Conservation (phyloP, 1,140 invertebrate species). For the Oreohelix idahoensis region DNA sequence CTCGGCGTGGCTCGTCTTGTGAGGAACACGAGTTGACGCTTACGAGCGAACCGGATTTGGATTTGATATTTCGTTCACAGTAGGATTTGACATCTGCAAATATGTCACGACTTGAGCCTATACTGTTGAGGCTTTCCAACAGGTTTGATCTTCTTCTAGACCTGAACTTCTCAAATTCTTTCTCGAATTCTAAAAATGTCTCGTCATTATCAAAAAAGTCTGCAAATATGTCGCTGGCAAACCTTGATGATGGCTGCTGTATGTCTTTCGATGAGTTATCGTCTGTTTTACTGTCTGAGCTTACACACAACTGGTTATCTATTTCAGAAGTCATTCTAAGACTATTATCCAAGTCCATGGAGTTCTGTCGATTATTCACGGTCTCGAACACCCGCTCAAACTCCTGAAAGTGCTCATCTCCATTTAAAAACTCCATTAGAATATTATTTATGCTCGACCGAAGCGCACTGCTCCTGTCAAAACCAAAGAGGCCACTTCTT, state of each 20-base stretch:
- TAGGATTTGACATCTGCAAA: slow-evolving; percentile 63
- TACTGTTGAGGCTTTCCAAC: slow-evolving; percentile 49
- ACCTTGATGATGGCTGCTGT: neutral
- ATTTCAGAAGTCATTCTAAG: slow-evolving; percentile 32
- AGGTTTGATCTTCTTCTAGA: slow-evolving; percentile 55
- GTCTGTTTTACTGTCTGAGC: neutral
- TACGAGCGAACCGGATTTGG: neutral
- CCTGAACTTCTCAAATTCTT: slow-evolving; percentile 65
- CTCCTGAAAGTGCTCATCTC: slow-evolving; percentile 68
- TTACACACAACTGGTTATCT: neutral
- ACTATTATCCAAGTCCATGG: slow-evolving; percentile 49
- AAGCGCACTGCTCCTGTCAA: slow-evolving; percentile 15
- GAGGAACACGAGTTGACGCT: slow-evolving; percentile 16
- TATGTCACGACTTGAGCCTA: slow-evolving; percentile 62
- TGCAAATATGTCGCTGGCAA: slow-evolving; percentile 58
- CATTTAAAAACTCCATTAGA: slow-evolving; percentile 67
- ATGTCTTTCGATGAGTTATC: neutral
- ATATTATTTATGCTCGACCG: slow-evolving; percentile 34
- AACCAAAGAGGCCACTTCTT: slow-evolving; percentile 14
- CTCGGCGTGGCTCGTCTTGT: slow-evolving; percentile 27
- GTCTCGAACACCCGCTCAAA: slow-evolving; percentile 69
- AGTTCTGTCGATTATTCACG: slow-evolving; percentile 57
- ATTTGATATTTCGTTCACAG: slow-evolving; percentile 60
- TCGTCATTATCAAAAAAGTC: slow-evolving; percentile 70
- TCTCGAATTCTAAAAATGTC: slow-evolving; percentile 67